Evolutionary conservation across 64 coral and sea anemone genomes (phyloP), one percentile per base, ranked within the genome.

Genomic region (Dendrophyllia cribrosa): DNA sequence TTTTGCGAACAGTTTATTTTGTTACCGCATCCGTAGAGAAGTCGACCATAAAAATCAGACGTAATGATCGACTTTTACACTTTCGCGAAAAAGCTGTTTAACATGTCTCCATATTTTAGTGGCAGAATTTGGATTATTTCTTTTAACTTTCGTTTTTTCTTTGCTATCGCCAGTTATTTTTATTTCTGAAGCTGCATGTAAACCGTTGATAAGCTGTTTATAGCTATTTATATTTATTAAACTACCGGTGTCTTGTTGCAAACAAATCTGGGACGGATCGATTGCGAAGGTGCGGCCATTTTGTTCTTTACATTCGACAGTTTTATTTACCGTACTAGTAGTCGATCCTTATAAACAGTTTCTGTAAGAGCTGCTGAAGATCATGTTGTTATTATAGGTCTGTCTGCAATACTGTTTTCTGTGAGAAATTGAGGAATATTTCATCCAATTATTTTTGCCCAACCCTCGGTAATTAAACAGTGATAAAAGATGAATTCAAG

Each of bases 181-280:
- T 45, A 13, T 13, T 77, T 3, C 8, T 3, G 44, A 50, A 19
- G 19, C 1, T 75, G 4, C 7, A 75, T 75, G 72, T 75, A 75
- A 75, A 49, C 47, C 44, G 72, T 75, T 51, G 72, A 75, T 75
- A 75, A 75, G 72, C 44, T 49, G 13, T 20, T 75, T 75, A 49
- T 43, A 15, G 19, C 2, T 34, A 34, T 34, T 34, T 34, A 16
- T 25, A 58, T 53, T 77, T 77, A 56, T 55, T 20, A 20, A 72
- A 43, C 4, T 55, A 56, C 75, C 75, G 75, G 75, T 77, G 7
- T 77, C 46, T 77, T 7, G 7, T 77, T 55, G 3, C 75, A 55
- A 53, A 77, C 44, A 75, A 51, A 49, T 75, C 46, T 49, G 3
- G 14, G 43, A 76, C 16, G 12, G 4, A n/a, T 47, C 67, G 7